phyloP scores from a whole-genome alignment of 2,888 invertebrate species.

The Molorchus minor region DNA sequence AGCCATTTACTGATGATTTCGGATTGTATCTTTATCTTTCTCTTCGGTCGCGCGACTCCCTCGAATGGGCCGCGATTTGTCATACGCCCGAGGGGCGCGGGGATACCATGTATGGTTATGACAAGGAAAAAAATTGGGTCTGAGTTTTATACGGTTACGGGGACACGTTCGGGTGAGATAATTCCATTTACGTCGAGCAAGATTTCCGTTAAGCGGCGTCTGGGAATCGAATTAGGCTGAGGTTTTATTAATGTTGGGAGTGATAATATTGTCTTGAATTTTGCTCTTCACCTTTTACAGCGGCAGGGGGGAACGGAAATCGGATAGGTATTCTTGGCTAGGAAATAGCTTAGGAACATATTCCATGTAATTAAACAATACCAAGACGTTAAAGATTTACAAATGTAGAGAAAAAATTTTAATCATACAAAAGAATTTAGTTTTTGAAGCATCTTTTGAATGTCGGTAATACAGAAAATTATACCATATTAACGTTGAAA shows the following conservation, averaged over 20 bases:
- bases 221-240: background rate
- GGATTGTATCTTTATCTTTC: constrained; percentile 24
- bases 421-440: no score
- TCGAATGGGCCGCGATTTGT: constrained; percentile 18
- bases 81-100: constrained; percentile 2
- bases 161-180: background rate
- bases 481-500: no score
- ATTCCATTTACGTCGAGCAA: background rate
- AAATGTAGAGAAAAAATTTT: no score
- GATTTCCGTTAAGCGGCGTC: background rate
- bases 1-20: constrained; percentile 27
- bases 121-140: background rate
- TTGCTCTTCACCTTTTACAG: no score
- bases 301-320: no score
- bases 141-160: background rate
- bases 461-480: no score
- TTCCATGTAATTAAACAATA: no score
- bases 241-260: background rate
- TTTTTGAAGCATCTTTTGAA: no score
- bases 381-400: no score
- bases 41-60: constrained; percentile 20
- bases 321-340: no score
- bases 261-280: no score
- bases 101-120: background rate
- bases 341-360: no score